Evolutionary conservation across 1,140 invertebrate genomes (phyloP), one percentile per base, ranked within the genome.

Genomic region (Lerema accius): DNA sequence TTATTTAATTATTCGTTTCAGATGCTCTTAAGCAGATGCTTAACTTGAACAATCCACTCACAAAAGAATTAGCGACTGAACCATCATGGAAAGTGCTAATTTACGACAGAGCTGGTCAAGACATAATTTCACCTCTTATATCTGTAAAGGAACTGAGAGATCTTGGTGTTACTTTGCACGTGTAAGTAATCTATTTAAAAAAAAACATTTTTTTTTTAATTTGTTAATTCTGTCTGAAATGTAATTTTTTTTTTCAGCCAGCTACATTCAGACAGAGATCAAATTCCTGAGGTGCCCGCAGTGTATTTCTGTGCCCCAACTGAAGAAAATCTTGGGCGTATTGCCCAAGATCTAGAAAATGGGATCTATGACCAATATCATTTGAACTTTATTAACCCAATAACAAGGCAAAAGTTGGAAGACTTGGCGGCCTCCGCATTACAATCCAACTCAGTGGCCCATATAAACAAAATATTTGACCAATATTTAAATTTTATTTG

Each of bases 401-500:
- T 99, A 63, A 95, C 97, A 3, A 92, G 99, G 59, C 96, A 97
- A 78, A 97, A 96, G 89, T 93, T 99, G 56, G 99, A 99, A 93
- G 97, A 99, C 85, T 92, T 99, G 45, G 99, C 99, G 4, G 93
- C 95, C 14, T 95, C 97, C 19, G 97, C 98, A 0, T 93, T 99
- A 15, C 95, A 97, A 71, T 94, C 96, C 1, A 96, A 97, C 78
- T 95, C 95, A 77, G 96, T 98, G 14, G 93, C 95, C 26, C 96
- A 96, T 85, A 97, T 99, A 53, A 96, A 98, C 53, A 99, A 99
- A 92, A 96, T 99, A 32, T 98, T 94, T 89, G 98, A 99, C 91
- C 99, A 99, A 88, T 99, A 99, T 94, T 92, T 99, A 26, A 99
- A 99, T 92, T 99, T 99, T 84, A 99, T 99, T 75, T 97, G 96